Base-by-base conservation (phyloP, 2,113 vertebrate genomes). In the Phrynocephalus versicolor region DNA sequence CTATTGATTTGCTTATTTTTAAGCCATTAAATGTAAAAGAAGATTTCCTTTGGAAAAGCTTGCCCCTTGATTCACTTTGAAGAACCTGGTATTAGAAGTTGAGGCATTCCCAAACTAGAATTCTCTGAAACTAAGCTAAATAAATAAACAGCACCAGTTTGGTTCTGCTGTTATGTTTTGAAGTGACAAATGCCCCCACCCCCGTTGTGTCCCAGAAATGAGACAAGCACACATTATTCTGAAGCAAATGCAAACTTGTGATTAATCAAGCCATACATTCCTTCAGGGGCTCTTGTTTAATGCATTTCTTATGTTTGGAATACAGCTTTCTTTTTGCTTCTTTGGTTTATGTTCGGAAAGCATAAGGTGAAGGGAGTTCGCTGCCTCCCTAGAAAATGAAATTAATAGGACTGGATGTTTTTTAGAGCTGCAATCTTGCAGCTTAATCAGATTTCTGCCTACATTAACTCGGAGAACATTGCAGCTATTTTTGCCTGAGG, bases 361-460 rank as follows among this genome's bases (percentile, higher is more conserved):
- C 41, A 1, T 27, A 60, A 75, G 23, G 41, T 67, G 69, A 62
- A 39, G 4, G n/a, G 18, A 65, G 27, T 85, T 79, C 21, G 39
- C 81, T 85, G 27, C 57, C 35, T 6, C 0, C n/a, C 37, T 70
- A 75, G 67, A 88, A 37, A 30, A 57, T 8, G 35, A 75, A 82
- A 37, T 73, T 85, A 87, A 76, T 64, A 85, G n/a, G 0, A 1
- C 2, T 45, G 51, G 71, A 23, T 81, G 65, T 83, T 51, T 75
- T 90, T 81, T 74, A 76, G 69, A 87, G 41, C 7, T 62, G 39
- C 62, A 16, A 0, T 70, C 75, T 84, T 87, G 67, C 67, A 79
- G 78, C 81, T 87, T 81, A 65, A 83, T 81, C 79, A 81, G 81
- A 37, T 73, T 85, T 89, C 67, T 74, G 64, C 30, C 10, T 79